Conservation (phyloP, 2,797 vertebrate species). For the Cichlasoma orientale region DNA sequence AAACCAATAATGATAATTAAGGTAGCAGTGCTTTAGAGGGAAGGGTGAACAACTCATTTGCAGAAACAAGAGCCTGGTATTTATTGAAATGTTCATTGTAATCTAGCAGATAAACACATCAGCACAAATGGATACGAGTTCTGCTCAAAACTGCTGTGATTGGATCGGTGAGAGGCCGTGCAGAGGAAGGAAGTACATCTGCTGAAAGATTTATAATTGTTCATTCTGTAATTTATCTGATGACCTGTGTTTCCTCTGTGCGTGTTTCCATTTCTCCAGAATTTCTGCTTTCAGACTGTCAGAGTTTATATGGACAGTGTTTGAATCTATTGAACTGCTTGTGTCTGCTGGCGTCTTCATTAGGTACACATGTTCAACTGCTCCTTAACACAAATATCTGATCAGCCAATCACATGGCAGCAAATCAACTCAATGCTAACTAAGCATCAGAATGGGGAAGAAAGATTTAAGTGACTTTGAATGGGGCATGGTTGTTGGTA, state of each 20-base stretch:
- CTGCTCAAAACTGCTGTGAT: not conserved
- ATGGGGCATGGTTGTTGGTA: not conserved
- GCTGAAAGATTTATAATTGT: slow-evolving; percentile 9
- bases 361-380: not conserved
- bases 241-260: not conserved
- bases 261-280: not conserved
- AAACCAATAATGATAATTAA: slow-evolving; percentile 26
- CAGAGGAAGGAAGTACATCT: not conserved
- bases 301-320: not conserved
- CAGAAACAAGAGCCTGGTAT: not conserved
- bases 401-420: not conserved
- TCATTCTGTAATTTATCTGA: not conserved
- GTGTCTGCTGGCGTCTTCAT: not conserved
- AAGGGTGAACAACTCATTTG: slow-evolving; percentile 8
- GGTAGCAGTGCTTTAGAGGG: not conserved
- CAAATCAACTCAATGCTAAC: not conserved
- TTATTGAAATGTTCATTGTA: not conserved
- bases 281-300: not conserved
- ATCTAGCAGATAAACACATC: not conserved
- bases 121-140: not conserved
- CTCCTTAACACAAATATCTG: not conserved
- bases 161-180: not conserved
- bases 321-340: not conserved
- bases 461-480: no score
- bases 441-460: not conserved